Evolutionary conservation across 2,113 vertebrate species (phyloP).

Genomic region (Protobothrops mucrosquamatus): DNA sequence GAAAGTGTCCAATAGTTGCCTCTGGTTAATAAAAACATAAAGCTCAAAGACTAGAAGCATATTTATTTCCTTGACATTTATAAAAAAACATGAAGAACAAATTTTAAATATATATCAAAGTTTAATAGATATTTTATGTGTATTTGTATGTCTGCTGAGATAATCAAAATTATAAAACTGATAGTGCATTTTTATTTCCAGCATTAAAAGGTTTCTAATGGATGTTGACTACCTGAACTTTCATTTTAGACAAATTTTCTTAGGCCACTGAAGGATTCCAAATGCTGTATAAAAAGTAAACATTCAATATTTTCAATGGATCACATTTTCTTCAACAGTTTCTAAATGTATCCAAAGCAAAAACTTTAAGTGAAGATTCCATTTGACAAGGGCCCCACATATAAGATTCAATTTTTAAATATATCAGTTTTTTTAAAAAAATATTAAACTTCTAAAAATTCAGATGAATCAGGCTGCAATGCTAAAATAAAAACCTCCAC

Average conservation of each 20-base stretch:
- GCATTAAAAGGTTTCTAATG: slow-evolving; percentile 1
- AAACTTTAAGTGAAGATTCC: not conserved
- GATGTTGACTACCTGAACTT: slow-evolving; percentile 21
- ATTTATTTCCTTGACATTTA: not conserved
- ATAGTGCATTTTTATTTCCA: not conserved
- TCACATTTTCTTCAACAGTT: not conserved
- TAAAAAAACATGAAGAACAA: not conserved
- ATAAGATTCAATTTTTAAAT: not conserved
- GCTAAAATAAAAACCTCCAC: not conserved
- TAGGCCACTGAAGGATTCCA: not conserved
- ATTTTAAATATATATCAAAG: slow-evolving; percentile 24
- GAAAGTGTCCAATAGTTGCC: not conserved
- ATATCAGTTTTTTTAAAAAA: not conserved
- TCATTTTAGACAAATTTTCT: slow-evolving; percentile 6
- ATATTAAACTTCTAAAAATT: not conserved
- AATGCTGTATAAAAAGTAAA: slow-evolving; percentile 11
- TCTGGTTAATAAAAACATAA: not conserved
- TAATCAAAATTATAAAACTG: not conserved
- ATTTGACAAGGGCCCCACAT: not conserved
- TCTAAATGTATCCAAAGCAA: slow-evolving; percentile 10
- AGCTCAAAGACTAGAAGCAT: not conserved
- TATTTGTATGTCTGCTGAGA: not conserved
- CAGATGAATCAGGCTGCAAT: not conserved
- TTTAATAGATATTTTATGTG: slow-evolving; percentile 18
- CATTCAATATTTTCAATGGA: not conserved